A percentile compares a stretch with the other conserved stretches of the same genome.
Evolutionary conservation across 2,797 vertebrate species (phyloP).

Genomic region (Euthynnus affinis): DNA sequence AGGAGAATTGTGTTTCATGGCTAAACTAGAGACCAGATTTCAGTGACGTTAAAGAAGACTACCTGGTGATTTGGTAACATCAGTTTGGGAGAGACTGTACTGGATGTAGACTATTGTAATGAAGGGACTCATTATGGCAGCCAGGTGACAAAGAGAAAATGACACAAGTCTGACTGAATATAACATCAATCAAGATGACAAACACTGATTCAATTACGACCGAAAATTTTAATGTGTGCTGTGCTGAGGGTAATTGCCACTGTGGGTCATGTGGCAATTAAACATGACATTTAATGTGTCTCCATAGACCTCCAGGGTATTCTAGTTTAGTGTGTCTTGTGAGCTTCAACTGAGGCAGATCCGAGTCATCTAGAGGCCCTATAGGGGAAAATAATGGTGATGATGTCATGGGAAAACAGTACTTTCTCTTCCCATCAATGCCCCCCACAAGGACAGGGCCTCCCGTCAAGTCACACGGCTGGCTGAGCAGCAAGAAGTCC

Average conservation of each 20-base stretch:
- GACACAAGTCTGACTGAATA: not conserved
- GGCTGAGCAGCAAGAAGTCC: slow-evolving; percentile 47
- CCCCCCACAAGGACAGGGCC: slow-evolving; percentile 21
- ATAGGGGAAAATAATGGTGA: slow-evolving; percentile 31
- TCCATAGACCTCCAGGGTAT: slow-evolving; percentile 13
- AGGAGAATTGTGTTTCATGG: not conserved
- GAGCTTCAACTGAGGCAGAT: slow-evolving; percentile 18
- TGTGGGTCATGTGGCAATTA: slow-evolving; percentile 38
- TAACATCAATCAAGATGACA: not conserved
- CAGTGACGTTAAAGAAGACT: slow-evolving; percentile 1
- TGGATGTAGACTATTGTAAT: not conserved
- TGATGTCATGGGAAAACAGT: slow-evolving; percentile 65
- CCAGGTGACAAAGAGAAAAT: not conserved
- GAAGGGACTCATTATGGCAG: not conserved
- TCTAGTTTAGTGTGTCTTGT: slow-evolving; percentile 24
- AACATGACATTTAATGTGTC: slow-evolving; percentile 17
- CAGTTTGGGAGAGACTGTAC: not conserved
- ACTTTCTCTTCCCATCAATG: slow-evolving; percentile 33
- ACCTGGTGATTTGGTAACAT: not conserved
- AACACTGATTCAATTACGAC: slow-evolving; percentile 7
- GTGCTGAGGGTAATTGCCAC: slow-evolving; percentile 20
- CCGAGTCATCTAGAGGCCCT: slow-evolving; percentile 19
- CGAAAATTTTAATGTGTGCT: slow-evolving; percentile 8
- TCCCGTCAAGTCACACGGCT: slow-evolving; percentile 53
- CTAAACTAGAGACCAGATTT: not conserved